Base-by-base conservation (phyloP, 1,140 invertebrate genomes). In the Ostrea edulis region DNA sequence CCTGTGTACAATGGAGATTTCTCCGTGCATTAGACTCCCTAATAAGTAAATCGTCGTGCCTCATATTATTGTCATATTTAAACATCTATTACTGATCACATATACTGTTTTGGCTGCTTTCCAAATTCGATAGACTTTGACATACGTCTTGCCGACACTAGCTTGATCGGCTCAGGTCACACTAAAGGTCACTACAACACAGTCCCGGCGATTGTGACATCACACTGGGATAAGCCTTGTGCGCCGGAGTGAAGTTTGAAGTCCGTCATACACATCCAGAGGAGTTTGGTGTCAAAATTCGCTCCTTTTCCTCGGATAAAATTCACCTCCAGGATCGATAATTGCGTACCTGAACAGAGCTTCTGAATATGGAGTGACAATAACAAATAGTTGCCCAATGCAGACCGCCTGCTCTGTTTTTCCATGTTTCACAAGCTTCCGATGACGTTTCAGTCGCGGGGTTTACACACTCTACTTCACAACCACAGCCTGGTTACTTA, bases 41-140 rank as follows among this genome's bases (percentile, higher is more conserved):
- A n/a, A n/a, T n/a, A 77, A 77, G 68, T 14, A 77, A 35, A 77
- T 77, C 68, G 68, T 17, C 25, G 68, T 35, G 65, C 22, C 12
- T 35, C 12, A 77, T 77, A 77, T 77, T 77, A 77, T 77, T 77
- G 68, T 77, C 68, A 77, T 77, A 77, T 77, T 77, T 77, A 77
- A 77, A 77, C 68, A 77, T 77, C 68, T 77, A 77, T 77, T 35
- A 77, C 68, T 77, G 68, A 77, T 77, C 68, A 77, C 68, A 77
- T 77, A 77, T 25, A 77, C 68, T 77, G 68, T 77, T 77, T 77
- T 77, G 68, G 68, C 68, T 77, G 68, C 68, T 77, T 77, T 77
- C 68, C 68, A 77, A 77, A 77, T 22, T 77, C 68, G 68, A 77
- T 77, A 77, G 68, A 77, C 68, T 77, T 77, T 77, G 68, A 77